Base-by-base conservation (phyloP, 2,797 vertebrate genomes). In the Eleutherodactylus coqui region DNA sequence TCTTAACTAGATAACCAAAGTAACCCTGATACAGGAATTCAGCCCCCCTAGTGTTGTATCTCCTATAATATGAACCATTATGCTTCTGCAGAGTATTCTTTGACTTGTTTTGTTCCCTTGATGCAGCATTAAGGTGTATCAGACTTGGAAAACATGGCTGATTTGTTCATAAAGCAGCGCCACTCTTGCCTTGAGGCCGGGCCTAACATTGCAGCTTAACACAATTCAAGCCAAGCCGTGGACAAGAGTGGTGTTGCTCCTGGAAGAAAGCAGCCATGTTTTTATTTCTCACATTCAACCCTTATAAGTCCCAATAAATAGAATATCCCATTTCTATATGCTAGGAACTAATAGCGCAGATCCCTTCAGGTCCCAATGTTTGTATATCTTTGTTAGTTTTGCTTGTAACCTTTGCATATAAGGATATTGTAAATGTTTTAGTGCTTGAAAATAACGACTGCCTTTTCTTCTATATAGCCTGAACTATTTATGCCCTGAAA, bases 401-500 rank as follows among this genome's bases (percentile, higher is more conserved):
- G 24, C 38, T 41, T 24, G 5, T 14, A 45, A n/a, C 11, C 4
- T 41, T 41, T 72, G 38, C 24, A 41, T 41, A 27, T n/a, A 70
- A 70, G 21, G 38, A 43, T 43, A 41, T 73, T 27, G 11, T 73
- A 73, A 27, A 73, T 72, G 69, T 43, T 72, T 72, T 4, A 4
- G 4, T 43, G 24, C 41, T 27, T 73, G 67, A 27, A 27, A 45
- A 73, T 73, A 73, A 73, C 70, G 2, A 14, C 24, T 45, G 41
- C 41, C 13, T 73, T 45, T 38, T 73, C 41, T 73, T 73, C 70
- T 73, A 73, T 45, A 45, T 73, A 73, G 70, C 70, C 21, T 27
- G 70, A 73, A 45, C 45, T 43, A 73, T 73, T 73, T 43, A n/a
- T 73, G 24, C 14, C 64, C 41, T 73, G 38, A 78, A 58, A 38